Percentiles rank a stretch among this genome's conserved stretches.
Evolutionary conservation across 2,113 vertebrate species (phyloP).

Genomic region (Tragelaphus strepsiceros): DNA sequence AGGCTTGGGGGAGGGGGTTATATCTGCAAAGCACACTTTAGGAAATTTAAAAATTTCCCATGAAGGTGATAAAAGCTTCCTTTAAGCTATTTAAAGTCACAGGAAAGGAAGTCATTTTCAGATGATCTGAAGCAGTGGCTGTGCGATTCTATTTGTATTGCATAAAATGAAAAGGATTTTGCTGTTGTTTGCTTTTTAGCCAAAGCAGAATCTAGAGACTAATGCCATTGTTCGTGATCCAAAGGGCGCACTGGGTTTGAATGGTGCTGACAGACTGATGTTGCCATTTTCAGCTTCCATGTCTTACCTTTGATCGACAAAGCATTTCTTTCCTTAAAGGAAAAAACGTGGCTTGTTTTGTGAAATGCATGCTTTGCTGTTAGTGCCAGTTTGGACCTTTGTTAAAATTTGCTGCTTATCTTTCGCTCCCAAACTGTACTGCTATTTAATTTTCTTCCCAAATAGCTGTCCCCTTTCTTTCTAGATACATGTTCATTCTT

Average conservation of each 20-base stretch:
- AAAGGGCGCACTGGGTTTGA: neutral
- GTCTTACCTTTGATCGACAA: neutral
- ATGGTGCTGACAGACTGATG: no score
- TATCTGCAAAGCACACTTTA: neutral
- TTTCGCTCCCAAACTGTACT: neutral
- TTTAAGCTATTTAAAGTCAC: slow-evolving; percentile 7
- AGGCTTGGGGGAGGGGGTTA: neutral
- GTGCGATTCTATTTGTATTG: neutral
- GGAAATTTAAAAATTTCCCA: neutral
- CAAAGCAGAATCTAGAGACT: slow-evolving; percentile 16
- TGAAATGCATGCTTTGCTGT: neutral
- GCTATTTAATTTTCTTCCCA: neutral
- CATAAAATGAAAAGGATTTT: neutral
- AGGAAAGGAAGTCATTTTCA: slow-evolving; percentile 27
- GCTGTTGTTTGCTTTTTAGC: neutral
- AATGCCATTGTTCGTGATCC: neutral
- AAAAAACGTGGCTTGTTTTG: neutral
- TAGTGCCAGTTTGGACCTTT: neutral
- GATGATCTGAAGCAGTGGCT: neutral
- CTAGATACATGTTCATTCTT: neutral
- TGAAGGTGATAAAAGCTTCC: neutral
- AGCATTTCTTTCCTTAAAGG: neutral
- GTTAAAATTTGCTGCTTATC: neutral
- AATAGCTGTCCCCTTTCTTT: neutral
- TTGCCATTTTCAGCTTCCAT: neutral